Evolutionary conservation across 2,797 vertebrate genomes (phyloP).

Genomic region (Trematomus bernacchii): DNA sequence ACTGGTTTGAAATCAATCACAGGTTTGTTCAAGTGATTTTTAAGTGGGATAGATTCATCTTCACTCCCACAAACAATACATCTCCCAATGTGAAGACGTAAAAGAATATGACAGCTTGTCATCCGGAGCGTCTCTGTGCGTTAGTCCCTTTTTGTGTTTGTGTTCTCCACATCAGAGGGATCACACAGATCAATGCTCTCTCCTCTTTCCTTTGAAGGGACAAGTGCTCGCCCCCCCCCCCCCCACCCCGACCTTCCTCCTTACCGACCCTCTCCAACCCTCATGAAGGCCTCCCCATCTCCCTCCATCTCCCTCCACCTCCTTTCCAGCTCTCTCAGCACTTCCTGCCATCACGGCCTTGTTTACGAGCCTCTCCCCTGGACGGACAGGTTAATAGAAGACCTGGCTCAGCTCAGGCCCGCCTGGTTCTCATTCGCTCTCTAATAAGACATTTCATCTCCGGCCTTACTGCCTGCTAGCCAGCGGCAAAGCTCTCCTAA

Average conservation of each 20-base stretch:
- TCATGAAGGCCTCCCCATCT: slow-evolving; percentile 53
- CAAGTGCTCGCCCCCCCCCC: slow-evolving; percentile 43
- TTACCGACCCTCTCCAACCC: slow-evolving; percentile 34
- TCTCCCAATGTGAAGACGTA: slow-evolving; percentile 58
- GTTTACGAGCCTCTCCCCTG: slow-evolving; percentile 77
- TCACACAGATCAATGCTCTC: slow-evolving; percentile 70
- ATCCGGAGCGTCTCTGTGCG: slow-evolving; percentile 58
- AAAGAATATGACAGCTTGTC: slow-evolving; percentile 79
- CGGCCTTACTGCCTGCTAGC: slow-evolving; percentile 66
- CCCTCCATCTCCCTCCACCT: slow-evolving; percentile 47
- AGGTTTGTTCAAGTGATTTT: slow-evolving; percentile 66
- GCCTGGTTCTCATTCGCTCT: slow-evolving; percentile 80
- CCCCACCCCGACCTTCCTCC: background rate
- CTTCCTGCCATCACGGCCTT: slow-evolving; percentile 72
- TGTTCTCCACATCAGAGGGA: slow-evolving; percentile 70
- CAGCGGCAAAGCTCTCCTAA: slow-evolving; percentile 41
- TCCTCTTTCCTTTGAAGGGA: slow-evolving; percentile 70
- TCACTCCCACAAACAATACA: slow-evolving; percentile 65
- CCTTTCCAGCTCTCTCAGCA: slow-evolving; percentile 24
- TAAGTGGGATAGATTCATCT: slow-evolving; percentile 69
- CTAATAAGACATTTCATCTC: slow-evolving; percentile 82
- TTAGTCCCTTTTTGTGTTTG: slow-evolving; percentile 69
- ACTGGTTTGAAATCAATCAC: slow-evolving; percentile 69
- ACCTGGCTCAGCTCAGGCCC: slow-evolving; percentile 72
- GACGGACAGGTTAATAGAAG: slow-evolving; percentile 80